phyloP scores from a whole-genome alignment of 2,888 invertebrate species.

The Heliconius cydno region DNA sequence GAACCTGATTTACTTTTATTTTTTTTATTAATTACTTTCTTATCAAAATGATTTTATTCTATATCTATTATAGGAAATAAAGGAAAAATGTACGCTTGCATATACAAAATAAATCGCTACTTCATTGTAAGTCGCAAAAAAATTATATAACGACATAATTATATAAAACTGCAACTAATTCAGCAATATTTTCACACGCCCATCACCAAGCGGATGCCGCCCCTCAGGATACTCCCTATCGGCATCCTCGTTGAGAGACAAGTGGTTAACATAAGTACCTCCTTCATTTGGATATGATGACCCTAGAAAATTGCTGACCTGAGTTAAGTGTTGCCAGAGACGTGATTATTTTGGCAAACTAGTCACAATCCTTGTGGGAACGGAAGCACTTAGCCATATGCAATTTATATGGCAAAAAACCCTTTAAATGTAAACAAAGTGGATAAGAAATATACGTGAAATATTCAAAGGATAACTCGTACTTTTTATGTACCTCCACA shows the following conservation, averaged over 20 bases:
- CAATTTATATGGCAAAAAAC: slow-evolving; percentile 33
- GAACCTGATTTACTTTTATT: no score
- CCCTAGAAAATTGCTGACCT: slow-evolving; percentile 52
- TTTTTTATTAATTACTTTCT: no score
- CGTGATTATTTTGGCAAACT: slow-evolving; percentile 70
- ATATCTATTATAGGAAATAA: no score
- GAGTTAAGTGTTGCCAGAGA: slow-evolving; percentile 61
- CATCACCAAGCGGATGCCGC: slow-evolving; percentile 57
- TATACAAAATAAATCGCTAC: no score
- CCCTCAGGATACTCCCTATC: slow-evolving; percentile 61
- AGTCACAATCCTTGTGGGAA: slow-evolving; percentile 64
- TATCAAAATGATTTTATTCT: no score
- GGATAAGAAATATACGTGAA: slow-evolving; percentile 19
- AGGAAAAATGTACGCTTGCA: no score
- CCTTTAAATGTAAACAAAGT: slow-evolving; percentile 29
- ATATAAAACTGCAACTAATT: slow-evolving; percentile 9
- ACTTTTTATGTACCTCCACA: slow-evolving; percentile 1
- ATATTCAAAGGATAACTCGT: slow-evolving; percentile 23
- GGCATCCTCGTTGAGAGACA: slow-evolving; percentile 48
- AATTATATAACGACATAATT: not conserved
- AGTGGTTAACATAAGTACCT: slow-evolving; percentile 48
- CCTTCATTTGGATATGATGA: slow-evolving; percentile 39
- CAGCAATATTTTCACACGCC: slow-evolving; percentile 62
- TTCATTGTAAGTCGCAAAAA: no score
- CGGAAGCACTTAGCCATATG: slow-evolving; percentile 55